These are phyloP conservation scores for Loripinus fragilis DNA, from an alignment of 2,888 invertebrate species.

Conservation along the genomic window DNA sequence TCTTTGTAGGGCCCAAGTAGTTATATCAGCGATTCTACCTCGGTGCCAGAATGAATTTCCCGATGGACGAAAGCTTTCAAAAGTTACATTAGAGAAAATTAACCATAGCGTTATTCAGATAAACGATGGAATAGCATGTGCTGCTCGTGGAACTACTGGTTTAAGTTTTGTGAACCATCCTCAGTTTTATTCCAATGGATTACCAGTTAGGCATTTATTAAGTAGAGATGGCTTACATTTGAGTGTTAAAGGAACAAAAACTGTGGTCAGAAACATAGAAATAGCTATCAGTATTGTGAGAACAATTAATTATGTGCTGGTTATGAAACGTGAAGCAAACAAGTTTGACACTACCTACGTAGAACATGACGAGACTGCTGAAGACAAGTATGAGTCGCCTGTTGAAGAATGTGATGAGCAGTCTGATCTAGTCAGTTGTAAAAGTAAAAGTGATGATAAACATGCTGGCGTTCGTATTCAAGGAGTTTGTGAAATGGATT, in stretches of 20 bases:
- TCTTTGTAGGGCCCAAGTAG: too few relatives aligned
- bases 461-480: background rate
- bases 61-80: too few relatives aligned
- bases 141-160: too few relatives aligned
- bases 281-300: background rate
- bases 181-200: background rate
- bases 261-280: background rate
- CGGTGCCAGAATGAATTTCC: too few relatives aligned
- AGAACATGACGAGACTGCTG: background rate
- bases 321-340: too few relatives aligned
- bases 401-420: background rate
- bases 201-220: background rate
- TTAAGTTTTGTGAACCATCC: too few relatives aligned
- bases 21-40: too few relatives aligned
- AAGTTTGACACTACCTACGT: too few relatives aligned
- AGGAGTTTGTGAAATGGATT: background rate
- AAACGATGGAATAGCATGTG: too few relatives aligned
- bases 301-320: background rate
- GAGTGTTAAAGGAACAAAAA: background rate
- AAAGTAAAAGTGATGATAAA: background rate
- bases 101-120: too few relatives aligned
- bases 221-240: background rate
- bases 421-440: background rate
- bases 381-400: background rate
- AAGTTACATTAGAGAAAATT: too few relatives aligned